phyloP scores from a whole-genome alignment of 2,888 invertebrate genomes.

The Drosophila rubida region DNA sequence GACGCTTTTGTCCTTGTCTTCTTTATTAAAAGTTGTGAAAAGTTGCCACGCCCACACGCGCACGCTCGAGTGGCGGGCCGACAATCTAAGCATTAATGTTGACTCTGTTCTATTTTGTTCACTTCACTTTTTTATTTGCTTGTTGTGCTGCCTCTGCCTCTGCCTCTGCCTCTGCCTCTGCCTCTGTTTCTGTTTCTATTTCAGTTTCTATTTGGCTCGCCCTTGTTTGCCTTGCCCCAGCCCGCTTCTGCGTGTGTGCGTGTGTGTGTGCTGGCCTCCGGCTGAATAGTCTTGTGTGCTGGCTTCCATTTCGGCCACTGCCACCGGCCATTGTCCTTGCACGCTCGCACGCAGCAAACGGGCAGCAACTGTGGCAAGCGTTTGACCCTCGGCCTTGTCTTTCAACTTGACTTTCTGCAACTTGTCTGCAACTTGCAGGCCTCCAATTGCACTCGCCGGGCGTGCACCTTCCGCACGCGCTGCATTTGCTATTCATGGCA shows the following conservation, averaged over 20 bases:
- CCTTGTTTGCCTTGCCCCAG: slow-evolving; percentile 24
- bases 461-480: slow-evolving; percentile 27
- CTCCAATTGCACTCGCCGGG: slow-evolving; percentile 14
- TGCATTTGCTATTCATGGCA: slow-evolving; percentile 72
- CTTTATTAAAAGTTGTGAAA: slow-evolving; percentile 73
- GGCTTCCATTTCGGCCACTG: slow-evolving; percentile 44
- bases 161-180: too few species aligned
- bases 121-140: slow-evolving; percentile 13
- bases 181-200: slow-evolving; percentile 9
- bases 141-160: slow-evolving; percentile 14
- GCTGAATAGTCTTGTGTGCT: slow-evolving; percentile 58
- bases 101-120: slow-evolving; percentile 10
- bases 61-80: background rate
- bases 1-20: slow-evolving; percentile 66
- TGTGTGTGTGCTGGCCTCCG: slow-evolving; percentile 29
- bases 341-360: slow-evolving; percentile 3
- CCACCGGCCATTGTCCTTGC: slow-evolving; percentile 48
- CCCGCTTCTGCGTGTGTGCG: background rate
- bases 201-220: slow-evolving; percentile 22
- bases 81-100: slow-evolving; percentile 53
- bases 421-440: slow-evolving; percentile 43
- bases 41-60: slow-evolving; percentile 36
- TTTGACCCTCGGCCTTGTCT: slow-evolving; percentile 72
- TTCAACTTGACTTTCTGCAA: slow-evolving; percentile 76
- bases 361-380: slow-evolving; percentile 13